Evolutionary conservation across 2,888 invertebrate genomes (phyloP), one percentile per base, ranked within the genome.

Genomic region (Agriopis aurantiaria): DNA sequence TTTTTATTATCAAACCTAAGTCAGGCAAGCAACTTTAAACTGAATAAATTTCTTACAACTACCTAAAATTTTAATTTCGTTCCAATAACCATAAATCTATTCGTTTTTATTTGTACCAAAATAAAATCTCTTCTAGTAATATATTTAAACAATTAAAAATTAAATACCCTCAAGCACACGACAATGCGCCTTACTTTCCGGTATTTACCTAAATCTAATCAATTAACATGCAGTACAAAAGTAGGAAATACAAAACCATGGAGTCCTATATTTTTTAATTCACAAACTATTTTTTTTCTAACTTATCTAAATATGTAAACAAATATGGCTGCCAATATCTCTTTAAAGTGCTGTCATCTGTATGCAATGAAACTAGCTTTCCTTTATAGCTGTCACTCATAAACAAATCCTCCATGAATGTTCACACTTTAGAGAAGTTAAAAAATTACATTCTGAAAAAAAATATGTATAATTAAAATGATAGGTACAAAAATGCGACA

Each of bases 71-170:
- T 11, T 63, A 46, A 55, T 63, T 63, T 55, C 46, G 5, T 58
- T 59, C 40, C 52, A 57, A 46, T 62, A 57, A 62, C 51, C 57
- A 43, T 48, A 41, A 23, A 52, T n/a, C 52, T 53, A 62, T 61
- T 57, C 56, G 61, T 45, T 63, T 51, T 40, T 7, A 46, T 23
- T 62, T 61, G 60, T 65, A 65, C 56, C 49, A 65, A 65, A 69
- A 69, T 57, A 57, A 65, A 57, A 66, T 69, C 53, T 63, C 63
- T 68, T 63, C 63, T 68, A 58, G 55, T 55, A 43, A 49, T 55
- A 59, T 23, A 11, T 10, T 33, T 46, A 58, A 58, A 65, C 14
- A 65, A 49, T 14, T n/a, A 62, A 8, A 41, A 43, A 14, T 14
- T 46, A 33, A 33, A n/a, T 52, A 57, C 57, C 17, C 45, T 57